Evolutionary conservation across 2,888 invertebrate genomes (phyloP), one percentile per base, ranked within the genome.

Genomic region (Mylabris sibirica): DNA sequence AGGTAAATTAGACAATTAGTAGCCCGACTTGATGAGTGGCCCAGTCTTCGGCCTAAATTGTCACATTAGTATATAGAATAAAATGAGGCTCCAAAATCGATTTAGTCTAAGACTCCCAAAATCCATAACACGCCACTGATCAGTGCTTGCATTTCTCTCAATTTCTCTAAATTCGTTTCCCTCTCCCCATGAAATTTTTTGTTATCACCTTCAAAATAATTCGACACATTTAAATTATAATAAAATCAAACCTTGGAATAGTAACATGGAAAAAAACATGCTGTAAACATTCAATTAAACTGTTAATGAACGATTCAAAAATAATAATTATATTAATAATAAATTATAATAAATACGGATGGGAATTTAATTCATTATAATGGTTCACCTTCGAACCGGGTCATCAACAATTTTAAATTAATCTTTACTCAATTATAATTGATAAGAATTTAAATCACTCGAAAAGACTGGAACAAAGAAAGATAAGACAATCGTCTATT

Each of bases 291-390:
- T 11, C 5, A 44, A 17, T 44, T 44, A n/a, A n/a, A 17, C 8
- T 44, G n/a, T 17, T 44, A 44, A 44, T 44, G 44, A 44, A 17
- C n/a, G 6, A 44, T 17, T 44, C 17, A 4, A 44, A 17, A 44
- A 22, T 53, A 20, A 22, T 53, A 44, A 44, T 44, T 12, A 44
- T 44, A n/a, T 12, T 44, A 44, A 44, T 44, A 49, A 49, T 20
- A 17, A 49, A 30, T 30, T 2, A 20, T 20, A 20, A 20, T 49
- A 17, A n/a, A 12, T 22, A 22, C 12, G 12, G 22, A 24, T 22
- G 24, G 20, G 8, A 53, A 53, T 53, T 53, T 53, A 22, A 53
- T 53, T 53, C 53, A 24, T 17, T 53, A 53, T 24, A 22, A 53
- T n/a, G 22, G 22, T 53, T 53, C 0, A 53, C 12, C 53, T 53